Evolutionary conservation across 2,113 vertebrate species (phyloP).

Genomic region (Ramphastos sulfuratus): DNA sequence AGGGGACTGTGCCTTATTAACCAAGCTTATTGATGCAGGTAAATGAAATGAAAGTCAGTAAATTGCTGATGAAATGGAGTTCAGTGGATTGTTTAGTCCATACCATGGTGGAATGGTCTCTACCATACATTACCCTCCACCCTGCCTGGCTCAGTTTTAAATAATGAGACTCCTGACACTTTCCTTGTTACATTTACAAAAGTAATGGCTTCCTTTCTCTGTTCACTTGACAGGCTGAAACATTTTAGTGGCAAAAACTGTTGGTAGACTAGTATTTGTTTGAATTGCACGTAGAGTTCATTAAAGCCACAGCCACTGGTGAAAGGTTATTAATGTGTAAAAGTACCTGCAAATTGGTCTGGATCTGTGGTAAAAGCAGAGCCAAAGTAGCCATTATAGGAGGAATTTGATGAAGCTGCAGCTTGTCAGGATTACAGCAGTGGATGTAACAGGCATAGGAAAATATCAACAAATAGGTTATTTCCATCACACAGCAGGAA

Average conservation of each 20-base stretch:
- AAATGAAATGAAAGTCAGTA: conserved; percentile 13
- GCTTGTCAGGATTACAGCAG: neutral
- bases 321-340: neutral
- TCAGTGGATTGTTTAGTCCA: neutral
- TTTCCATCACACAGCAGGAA: neutral
- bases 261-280: neutral
- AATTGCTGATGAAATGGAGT: conserved; percentile 40
- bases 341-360: neutral
- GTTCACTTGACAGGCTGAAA: neutral
- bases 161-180: neutral
- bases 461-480: neutral
- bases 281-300: neutral
- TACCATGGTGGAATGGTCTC: neutral
- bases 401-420: neutral
- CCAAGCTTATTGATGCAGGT: neutral
- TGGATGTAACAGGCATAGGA: neutral
- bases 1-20: neutral
- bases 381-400: neutral
- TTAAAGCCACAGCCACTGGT: neutral
- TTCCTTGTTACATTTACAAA: conserved; percentile 29
- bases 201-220: conserved; percentile 20
- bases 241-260: neutral
- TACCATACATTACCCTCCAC: neutral
- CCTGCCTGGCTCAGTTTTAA: neutral
- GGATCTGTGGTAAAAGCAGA: neutral